These are phyloP conservation scores for Macrophya alboannulata DNA, from an alignment of 2,888 invertebrate genomes.

Conservation along the genomic window DNA sequence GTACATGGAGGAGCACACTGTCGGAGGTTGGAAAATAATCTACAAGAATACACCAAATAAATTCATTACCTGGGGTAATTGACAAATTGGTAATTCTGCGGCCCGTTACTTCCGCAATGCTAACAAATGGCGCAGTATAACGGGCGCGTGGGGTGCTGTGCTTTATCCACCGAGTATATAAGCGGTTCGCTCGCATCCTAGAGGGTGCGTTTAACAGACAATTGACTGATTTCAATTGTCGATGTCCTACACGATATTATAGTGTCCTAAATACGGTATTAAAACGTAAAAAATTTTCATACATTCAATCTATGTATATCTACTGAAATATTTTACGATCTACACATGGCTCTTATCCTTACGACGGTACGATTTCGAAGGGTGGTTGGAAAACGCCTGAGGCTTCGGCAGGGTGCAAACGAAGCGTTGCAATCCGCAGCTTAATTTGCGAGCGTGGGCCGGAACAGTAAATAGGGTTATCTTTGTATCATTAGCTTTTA, in stretches of 20 bases:
- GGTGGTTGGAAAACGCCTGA: constrained; percentile 4
- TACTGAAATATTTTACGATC: background rate
- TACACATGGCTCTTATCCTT: background rate
- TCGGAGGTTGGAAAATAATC: constrained; percentile 42
- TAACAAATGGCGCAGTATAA: constrained; percentile 59
- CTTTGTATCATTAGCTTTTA: constrained; percentile 78
- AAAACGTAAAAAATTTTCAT: background rate
- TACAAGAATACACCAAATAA: constrained; percentile 42
- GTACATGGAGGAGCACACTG: constrained; percentile 6
- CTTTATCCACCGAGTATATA: constrained; percentile 19
- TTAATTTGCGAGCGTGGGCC: constrained; percentile 44
- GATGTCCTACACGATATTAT: background rate
- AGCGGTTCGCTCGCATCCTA: background rate
- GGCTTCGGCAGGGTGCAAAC: constrained; percentile 41
- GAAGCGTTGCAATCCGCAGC: constrained; percentile 52
- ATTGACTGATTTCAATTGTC: constrained; percentile 19
- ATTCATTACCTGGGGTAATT: constrained; percentile 62
- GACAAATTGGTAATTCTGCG: constrained; percentile 68
- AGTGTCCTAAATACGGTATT: background rate
- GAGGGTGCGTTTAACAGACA: constrained; percentile 35
- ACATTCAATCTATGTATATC: background rate
- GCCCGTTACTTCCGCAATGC: constrained; percentile 60
- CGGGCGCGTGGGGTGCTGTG: constrained; percentile 43
- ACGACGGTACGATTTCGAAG: background rate
- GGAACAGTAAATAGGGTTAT: constrained; percentile 68